Evolutionary conservation across 2,888 invertebrate species (phyloP), one percentile per base, ranked within the genome.

Genomic region (Argyra leucocephala): DNA sequence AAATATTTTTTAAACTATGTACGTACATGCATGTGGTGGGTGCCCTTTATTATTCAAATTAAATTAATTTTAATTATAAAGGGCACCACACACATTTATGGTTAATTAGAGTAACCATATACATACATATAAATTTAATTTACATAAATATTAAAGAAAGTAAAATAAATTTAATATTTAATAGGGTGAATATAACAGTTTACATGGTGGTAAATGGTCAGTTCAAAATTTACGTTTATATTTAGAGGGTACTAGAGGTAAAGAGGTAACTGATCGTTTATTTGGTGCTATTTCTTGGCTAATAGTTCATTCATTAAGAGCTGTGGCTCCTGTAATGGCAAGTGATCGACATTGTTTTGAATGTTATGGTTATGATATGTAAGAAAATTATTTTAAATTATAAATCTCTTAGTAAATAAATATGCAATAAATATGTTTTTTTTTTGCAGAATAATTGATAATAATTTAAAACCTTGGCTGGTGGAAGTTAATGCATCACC

Each of bases 401-500:
- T n/a, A n/a, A n/a, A n/a, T n/a, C n/a, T 31, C 31, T 31, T 10
- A 31, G 9, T 1, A 2, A 31, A 31, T 31, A 31, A 31, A 31
- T 31, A 2, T 31, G 7, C 7, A 26, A 31, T 10, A 31, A 31
- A 22, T 58, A 10, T 22, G 22, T 58, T n/a, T n/a, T n/a, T n/a
- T n/a, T n/a, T n/a, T n/a, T n/a, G 10, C 4, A 58, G 58, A 10
- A 58, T 96, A 71, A 95, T 96, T 71, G 96, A 96, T 76, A 91
- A 94, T 75, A 88, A 90, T 73, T 80, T 96, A 36, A 96, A 96
- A 76, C 96, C 96, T 0, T 96, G 94, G 94, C 81, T 94, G 15
- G 90, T 94, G 64, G 94, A 94, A 82, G 88, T 88, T n/a, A 96
- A 96, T 76, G 94, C 96, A 1, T 96, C 96, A 0, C 96, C 96